A percentile compares a stretch with the other conserved stretches of the same genome.
phyloP scores from a whole-genome alignment of 2,113 vertebrate species.

The Pavo muticus region DNA sequence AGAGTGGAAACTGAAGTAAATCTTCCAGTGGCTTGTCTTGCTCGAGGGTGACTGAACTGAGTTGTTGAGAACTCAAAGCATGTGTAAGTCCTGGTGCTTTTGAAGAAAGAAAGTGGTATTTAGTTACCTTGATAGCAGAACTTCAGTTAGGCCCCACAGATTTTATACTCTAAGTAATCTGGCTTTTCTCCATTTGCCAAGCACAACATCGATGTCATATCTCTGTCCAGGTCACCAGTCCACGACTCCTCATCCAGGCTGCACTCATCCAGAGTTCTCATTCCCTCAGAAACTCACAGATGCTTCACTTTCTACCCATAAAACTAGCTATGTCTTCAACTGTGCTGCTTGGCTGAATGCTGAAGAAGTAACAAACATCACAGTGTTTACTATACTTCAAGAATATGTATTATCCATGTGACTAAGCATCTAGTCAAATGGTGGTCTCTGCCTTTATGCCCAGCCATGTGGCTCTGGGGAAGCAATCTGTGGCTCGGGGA shows the following conservation, averaged over 20 bases:
- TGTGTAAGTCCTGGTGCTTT: not conserved
- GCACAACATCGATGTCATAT: not conserved
- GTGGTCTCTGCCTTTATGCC: not conserved
- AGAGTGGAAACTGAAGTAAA: not conserved
- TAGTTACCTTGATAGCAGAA: not conserved
- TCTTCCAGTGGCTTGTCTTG: not conserved
- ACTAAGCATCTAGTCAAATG: not conserved
- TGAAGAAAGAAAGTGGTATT: not conserved
- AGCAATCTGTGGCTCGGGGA: not conserved
- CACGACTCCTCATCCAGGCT: not conserved
- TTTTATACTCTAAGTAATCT: not conserved
- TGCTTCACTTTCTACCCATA: not conserved
- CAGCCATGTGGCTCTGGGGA: not conserved
- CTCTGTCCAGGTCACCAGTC: rapidly evolving
- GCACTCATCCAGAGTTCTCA: not conserved
- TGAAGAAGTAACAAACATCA: not conserved
- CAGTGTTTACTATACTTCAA: not conserved
- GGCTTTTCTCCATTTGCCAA: not conserved
- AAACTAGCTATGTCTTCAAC: not conserved
- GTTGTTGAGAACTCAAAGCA: not conserved
- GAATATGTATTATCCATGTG: not conserved
- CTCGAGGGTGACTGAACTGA: not conserved
- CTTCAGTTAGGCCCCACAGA: not conserved
- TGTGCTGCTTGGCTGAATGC: not conserved
- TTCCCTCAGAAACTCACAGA: not conserved